phyloP scores from a whole-genome alignment of 2,797 vertebrate species.

The Threskiornis aethiopicus region DNA sequence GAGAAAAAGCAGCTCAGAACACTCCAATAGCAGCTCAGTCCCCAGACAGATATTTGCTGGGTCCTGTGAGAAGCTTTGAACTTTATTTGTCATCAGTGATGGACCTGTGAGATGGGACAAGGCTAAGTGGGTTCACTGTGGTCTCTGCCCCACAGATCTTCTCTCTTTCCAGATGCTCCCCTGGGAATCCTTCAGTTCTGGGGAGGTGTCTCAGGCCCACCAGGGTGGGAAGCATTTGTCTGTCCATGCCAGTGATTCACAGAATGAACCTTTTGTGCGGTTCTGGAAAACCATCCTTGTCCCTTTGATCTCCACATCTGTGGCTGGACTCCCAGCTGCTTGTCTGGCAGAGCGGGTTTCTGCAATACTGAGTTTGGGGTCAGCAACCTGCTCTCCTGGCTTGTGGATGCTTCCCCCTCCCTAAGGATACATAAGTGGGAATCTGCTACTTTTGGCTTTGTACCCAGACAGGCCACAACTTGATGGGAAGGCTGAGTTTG shows the following conservation, averaged over 20 bases:
- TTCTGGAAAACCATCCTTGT: not conserved
- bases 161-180: not conserved
- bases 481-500: not conserved
- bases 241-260: not conserved
- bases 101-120: not conserved
- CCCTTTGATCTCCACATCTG: not conserved
- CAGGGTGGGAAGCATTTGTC: not conserved
- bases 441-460: conserved; percentile 40
- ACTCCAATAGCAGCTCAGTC: not conserved
- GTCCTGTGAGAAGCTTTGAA: not conserved
- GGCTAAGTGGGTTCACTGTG: not conserved
- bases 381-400: not conserved
- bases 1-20: not conserved
- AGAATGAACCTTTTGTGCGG: not conserved
- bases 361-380: not conserved
- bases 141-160: not conserved
- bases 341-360: not conserved
- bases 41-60: not conserved
- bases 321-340: not conserved
- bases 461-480: not conserved
- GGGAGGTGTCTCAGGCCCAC: not conserved
- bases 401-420: not conserved
- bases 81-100: not conserved
- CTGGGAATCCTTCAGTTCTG: not conserved
- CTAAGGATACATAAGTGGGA: not conserved